Evolutionary conservation across 2,888 invertebrate species (phyloP).

Genomic region (Spisula subtruncata): DNA sequence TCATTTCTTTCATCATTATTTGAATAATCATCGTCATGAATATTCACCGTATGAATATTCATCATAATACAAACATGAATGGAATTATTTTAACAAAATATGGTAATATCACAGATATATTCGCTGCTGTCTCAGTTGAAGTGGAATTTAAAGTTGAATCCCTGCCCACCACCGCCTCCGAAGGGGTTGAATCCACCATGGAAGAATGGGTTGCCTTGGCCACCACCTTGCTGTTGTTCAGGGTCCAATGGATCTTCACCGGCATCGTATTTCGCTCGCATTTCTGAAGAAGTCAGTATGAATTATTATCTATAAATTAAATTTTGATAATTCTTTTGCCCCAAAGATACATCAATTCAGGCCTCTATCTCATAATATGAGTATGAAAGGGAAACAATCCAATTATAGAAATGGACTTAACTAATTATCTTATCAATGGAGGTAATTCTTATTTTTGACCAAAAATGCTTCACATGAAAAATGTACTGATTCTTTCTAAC

Average conservation of each 20-base stretch:
- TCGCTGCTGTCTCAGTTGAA: constrained; percentile 90
- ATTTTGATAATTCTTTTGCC: too few species aligned
- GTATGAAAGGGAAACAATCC: too few species aligned
- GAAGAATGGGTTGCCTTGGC: constrained; percentile 77
- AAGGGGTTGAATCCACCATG: constrained; percentile 89
- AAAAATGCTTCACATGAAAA: too few species aligned
- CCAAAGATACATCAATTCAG: too few species aligned
- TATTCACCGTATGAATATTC: neutral
- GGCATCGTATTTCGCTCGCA: constrained; percentile 96
- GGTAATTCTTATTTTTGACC: too few species aligned
- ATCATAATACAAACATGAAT: neutral
- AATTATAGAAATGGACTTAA: too few species aligned
- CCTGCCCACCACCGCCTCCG: constrained; percentile 89
- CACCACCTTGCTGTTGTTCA: constrained; percentile 90
- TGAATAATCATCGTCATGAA: neutral
- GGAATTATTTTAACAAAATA: constrained; percentile 21
- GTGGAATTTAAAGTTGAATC: constrained; percentile 98
- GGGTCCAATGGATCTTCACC: constrained; percentile 99
- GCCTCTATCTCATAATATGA: too few species aligned
- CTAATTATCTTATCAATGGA: too few species aligned
- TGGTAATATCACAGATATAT: constrained; percentile 64
- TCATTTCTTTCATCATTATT: too few species aligned
- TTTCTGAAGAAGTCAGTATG: constrained; percentile 91
- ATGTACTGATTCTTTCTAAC: too few species aligned
- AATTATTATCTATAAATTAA: too few species aligned